Evolutionary conservation across 2,888 invertebrate species (phyloP).

Genomic region (Chymomyza amoena): DNA sequence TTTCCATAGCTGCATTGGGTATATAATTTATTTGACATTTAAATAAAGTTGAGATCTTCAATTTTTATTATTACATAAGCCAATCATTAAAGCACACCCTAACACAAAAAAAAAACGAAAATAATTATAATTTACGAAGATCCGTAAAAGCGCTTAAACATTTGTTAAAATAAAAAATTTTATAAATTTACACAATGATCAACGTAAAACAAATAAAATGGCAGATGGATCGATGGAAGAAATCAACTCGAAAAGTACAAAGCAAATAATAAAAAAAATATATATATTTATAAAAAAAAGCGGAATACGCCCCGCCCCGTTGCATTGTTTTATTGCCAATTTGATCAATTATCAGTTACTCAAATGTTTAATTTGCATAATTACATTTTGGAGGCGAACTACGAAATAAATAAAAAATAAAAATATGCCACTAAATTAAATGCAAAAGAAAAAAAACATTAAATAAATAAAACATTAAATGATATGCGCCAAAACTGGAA

Average conservation of each 20-base stretch:
- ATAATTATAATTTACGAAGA: too few species aligned
- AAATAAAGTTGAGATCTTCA: neutral
- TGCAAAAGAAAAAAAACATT: slow-evolving; percentile 11
- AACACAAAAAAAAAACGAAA: neutral
- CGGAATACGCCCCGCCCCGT: neutral
- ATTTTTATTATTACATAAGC: neutral
- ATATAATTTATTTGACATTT: neutral
- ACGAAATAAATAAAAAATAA: slow-evolving; percentile 25
- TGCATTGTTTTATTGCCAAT: slow-evolving; percentile 46
- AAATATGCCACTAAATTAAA: slow-evolving; percentile 6
- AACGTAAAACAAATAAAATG: slow-evolving; percentile 20
- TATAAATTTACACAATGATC: slow-evolving; percentile 27
- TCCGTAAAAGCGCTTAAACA: slow-evolving; percentile 1
- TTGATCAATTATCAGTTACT: slow-evolving; percentile 41
- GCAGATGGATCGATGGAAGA: neutral
- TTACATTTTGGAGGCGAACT: slow-evolving; percentile 16
- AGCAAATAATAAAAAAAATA: neutral
- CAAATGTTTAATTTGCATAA: slow-evolving; percentile 45
- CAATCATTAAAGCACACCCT: neutral
- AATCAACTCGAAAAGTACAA: slow-evolving; percentile 6
- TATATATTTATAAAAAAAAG: neutral
- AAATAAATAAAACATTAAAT: neutral
- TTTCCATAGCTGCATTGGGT: neutral
- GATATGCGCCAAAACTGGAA: slow-evolving; percentile 9
- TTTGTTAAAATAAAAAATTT: slow-evolving; percentile 2